These are phyloP conservation scores for Sylvia borin DNA, from an alignment of 2,797 vertebrate genomes.

Conservation along the genomic window DNA sequence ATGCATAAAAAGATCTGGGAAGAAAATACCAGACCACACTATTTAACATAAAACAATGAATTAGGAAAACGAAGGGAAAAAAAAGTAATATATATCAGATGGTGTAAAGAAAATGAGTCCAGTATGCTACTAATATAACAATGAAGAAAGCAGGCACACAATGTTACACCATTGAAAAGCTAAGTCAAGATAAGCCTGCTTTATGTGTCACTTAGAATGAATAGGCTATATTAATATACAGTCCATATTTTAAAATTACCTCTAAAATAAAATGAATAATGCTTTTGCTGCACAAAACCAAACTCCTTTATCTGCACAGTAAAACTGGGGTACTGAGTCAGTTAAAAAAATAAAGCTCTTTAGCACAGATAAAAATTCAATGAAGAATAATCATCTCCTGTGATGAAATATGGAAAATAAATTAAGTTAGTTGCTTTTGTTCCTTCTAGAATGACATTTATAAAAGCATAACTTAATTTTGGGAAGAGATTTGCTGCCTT, in stretches of 20 bases:
- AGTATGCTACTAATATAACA: neutral
- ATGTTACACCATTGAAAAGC: neutral
- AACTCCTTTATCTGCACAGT: conserved; percentile 18
- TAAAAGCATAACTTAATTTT: conserved; percentile 15
- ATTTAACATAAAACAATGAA: neutral
- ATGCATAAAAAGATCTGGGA: neutral
- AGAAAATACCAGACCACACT: neutral
- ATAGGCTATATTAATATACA: neutral
- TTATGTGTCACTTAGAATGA: conserved; percentile 34
- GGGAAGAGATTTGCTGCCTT: neutral
- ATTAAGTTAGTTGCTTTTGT: neutral
- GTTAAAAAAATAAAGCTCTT: conserved; percentile 50
- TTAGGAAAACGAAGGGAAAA: neutral
- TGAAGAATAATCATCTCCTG: neutral
- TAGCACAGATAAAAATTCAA: conserved; percentile 38
- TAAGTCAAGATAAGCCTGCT: conserved; percentile 35
- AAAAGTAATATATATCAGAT: neutral
- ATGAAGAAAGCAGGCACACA: neutral
- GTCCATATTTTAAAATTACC: conserved; percentile 23
- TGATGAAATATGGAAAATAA: conserved; percentile 9
- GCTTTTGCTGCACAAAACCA: neutral
- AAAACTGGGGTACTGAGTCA: conserved; percentile 11
- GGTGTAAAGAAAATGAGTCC: neutral
- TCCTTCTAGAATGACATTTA: neutral
- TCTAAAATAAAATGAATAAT: conserved; percentile 43